Percentiles rank a stretch among this genome's conserved stretches.
Conservation (phyloP, 1,140 invertebrate genomes). For the Thaumetopoea pityocampa region DNA sequence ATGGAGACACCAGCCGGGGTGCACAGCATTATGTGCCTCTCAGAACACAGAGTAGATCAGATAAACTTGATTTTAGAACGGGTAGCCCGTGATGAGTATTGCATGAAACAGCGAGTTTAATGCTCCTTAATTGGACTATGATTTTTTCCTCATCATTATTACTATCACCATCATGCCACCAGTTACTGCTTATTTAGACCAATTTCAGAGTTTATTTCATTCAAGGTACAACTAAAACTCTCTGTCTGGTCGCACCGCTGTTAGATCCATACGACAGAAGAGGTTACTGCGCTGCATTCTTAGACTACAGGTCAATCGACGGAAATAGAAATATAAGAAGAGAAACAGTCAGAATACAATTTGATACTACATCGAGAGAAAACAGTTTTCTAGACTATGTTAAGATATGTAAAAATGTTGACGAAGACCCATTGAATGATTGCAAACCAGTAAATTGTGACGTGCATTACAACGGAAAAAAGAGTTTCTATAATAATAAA, state of each 20-base stretch:
- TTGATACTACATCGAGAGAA: conserved; percentile 40
- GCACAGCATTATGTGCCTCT: no score
- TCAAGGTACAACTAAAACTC: conserved; percentile 37
- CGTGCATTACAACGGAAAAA: conserved; percentile 72
- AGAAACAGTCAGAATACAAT: conserved; percentile 40
- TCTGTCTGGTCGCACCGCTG: conserved; percentile 44
- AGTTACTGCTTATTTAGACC: background rate
- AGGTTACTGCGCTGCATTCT: conserved; percentile 41
- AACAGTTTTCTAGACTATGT: conserved; percentile 26
- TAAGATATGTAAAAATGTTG: conserved; percentile 53
- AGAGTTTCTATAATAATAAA: conserved; percentile 58
- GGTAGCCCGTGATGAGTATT: no score
- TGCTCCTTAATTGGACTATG: no score
- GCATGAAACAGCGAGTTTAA: no score
- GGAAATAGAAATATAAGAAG: conserved; percentile 28
- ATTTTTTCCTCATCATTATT: background rate
- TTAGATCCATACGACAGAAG: conserved; percentile 38
- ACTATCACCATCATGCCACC: background rate
- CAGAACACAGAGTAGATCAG: no score
- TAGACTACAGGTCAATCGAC: conserved; percentile 36
- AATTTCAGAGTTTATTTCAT: conserved; percentile 15
- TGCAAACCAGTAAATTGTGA: conserved; percentile 75
- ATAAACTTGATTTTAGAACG: no score
- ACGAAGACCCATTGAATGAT: conserved; percentile 72
- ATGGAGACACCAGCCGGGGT: no score